Conservation (phyloP, 2,797 vertebrate species). For the Enteromius viviparus region DNA sequence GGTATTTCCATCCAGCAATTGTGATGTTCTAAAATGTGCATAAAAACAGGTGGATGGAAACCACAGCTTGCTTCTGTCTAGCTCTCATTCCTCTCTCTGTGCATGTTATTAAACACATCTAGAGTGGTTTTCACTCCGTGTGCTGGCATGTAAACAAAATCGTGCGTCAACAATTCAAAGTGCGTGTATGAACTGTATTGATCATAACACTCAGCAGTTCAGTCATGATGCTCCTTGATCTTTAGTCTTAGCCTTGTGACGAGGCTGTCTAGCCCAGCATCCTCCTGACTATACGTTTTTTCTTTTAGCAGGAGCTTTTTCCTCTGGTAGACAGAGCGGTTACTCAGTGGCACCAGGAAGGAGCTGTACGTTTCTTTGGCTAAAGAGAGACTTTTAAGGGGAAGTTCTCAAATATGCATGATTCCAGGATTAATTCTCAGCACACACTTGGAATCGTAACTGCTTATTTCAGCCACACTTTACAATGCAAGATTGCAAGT, state of each 20-base stretch:
- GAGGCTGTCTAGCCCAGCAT: background rate
- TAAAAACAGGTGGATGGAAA: too few relatives aligned
- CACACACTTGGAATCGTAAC: background rate
- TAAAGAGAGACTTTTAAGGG: slow-evolving; percentile 33
- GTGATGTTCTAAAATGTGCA: too few relatives aligned
- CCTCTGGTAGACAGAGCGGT: slow-evolving; percentile 80
- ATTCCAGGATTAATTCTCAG: slow-evolving; percentile 21
- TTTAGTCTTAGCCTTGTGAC: slow-evolving; percentile 1
- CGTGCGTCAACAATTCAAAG: background rate
- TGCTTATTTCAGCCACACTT: background rate
- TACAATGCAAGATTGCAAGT: background rate
- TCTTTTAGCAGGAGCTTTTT: slow-evolving; percentile 74
- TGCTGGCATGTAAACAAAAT: background rate
- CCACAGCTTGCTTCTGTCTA: slow-evolving; percentile 28
- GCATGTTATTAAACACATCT: background rate
- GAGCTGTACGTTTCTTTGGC: slow-evolving; percentile 77
- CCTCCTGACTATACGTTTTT: slow-evolving; percentile 70
- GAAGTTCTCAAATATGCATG: slow-evolving; percentile 72
- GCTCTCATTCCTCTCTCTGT: background rate
- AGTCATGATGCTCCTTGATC: background rate
- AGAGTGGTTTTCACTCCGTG: background rate
- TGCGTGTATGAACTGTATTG: too few relatives aligned
- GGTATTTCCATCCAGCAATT: too few relatives aligned
- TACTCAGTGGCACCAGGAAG: slow-evolving; percentile 75
- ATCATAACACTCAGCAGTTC: background rate